A percentile compares a stretch with the other conserved stretches of the same genome.
These are phyloP conservation scores for Disparrhopalites patrizii DNA, from an alignment of 2,888 invertebrate genomes.

Conservation along the genomic window DNA sequence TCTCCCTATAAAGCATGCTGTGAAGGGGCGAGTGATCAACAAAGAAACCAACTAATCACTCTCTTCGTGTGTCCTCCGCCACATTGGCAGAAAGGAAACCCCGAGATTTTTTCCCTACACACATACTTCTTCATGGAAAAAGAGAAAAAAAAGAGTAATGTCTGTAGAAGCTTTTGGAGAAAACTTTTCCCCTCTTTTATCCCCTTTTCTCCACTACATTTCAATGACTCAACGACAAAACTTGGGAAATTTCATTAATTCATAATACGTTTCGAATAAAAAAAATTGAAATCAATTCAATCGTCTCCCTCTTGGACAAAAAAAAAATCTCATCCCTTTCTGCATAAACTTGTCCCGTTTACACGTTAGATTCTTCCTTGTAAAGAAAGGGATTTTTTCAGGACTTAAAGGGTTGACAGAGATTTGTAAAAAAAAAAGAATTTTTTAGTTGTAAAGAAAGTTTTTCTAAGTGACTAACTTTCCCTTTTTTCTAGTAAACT, in stretches of 20 bases:
- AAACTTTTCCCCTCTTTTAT: not conserved
- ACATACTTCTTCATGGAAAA: not conserved
- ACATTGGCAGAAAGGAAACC: not conserved
- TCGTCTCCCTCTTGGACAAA: too few relatives aligned
- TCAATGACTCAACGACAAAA: not conserved
- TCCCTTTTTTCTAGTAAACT: too few relatives aligned
- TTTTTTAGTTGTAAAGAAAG: too few relatives aligned
- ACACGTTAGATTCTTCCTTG: too few relatives aligned
- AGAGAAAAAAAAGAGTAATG: not conserved
- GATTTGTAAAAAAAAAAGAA: too few relatives aligned
- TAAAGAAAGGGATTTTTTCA: too few relatives aligned
- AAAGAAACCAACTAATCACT: constrained; percentile 29
- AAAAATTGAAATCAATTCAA: too few relatives aligned
- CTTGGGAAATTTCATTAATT: not conserved
- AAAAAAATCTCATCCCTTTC: too few relatives aligned
- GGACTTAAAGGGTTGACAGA: too few relatives aligned
- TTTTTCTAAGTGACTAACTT: too few relatives aligned
- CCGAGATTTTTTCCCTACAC: not conserved
- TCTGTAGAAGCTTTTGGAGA: too few relatives aligned
- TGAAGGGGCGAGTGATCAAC: constrained; percentile 23
- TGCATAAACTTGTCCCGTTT: too few relatives aligned
- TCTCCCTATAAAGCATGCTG: constrained; percentile 22
- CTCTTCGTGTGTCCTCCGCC: not conserved
- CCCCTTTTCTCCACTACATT: not conserved
- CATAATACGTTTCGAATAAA: not conserved